Evolutionary conservation across 2,888 invertebrate genomes (phyloP).

Genomic region (Amorpha juglandis): DNA sequence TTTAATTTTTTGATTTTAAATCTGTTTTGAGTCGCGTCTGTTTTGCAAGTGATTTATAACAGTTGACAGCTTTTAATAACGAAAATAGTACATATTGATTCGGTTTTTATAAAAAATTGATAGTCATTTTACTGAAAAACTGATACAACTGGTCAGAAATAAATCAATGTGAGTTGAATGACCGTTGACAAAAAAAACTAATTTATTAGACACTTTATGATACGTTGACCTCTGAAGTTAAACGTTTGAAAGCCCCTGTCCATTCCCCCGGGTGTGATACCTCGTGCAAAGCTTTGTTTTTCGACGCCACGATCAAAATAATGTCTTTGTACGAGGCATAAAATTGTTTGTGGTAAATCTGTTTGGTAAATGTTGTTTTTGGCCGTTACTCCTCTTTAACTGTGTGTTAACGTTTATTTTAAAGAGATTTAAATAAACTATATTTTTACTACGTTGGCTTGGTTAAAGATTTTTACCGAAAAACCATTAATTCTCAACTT

Average conservation of each 20-base stretch:
- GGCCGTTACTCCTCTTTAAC: neutral
- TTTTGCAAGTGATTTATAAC: no score
- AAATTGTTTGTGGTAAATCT: neutral
- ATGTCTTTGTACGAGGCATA: constrained; percentile 1
- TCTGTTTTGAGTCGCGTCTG: no score
- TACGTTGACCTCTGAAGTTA: neutral
- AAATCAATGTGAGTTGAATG: neutral
- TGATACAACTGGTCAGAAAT: no score
- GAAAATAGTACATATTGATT: no score
- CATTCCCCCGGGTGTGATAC: neutral
- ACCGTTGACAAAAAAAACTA: neutral
- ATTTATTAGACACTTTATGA: neutral
- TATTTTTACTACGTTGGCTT: neutral
- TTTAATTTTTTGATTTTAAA: no score
- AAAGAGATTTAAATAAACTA: neutral
- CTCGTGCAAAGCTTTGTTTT: neutral
- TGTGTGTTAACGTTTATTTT: neutral
- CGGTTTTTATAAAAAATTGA: no score
- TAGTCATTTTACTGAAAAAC: no score
- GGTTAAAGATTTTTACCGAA: no score
- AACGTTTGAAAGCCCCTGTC: neutral
- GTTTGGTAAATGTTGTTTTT: neutral
- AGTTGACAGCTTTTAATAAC: no score
- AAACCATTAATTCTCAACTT: no score
- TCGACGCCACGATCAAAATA: neutral